Evolutionary conservation across 1,140 invertebrate species (phyloP).

Genomic region (Zaprionus africanus): DNA sequence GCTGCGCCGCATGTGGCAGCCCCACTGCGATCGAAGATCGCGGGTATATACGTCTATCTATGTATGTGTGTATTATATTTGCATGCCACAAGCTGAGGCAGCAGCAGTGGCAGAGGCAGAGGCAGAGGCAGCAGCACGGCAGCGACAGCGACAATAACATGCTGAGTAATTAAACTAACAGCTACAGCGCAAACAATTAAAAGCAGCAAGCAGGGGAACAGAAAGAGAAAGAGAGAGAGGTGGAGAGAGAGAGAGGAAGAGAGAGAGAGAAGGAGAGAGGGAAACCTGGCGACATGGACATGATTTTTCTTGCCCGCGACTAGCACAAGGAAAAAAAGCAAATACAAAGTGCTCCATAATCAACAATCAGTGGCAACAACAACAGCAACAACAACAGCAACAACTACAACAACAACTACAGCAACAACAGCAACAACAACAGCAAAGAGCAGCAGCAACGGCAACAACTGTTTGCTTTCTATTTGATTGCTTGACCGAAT

Average conservation of each 20-base stretch:
- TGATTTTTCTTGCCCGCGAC: constrained; percentile 18
- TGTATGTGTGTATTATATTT: constrained; percentile 28
- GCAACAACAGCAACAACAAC: constrained; percentile 7
- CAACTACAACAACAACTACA: constrained; percentile 12
- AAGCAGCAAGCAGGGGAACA: not conserved
- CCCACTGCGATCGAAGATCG: not conserved
- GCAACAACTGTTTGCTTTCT: constrained; percentile 56
- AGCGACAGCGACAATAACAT: constrained; percentile 40
- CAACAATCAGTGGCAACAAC: constrained; percentile 38
- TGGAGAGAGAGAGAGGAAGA: not conserved
- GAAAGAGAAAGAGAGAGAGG: not conserved
- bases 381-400: constrained; percentile 10
- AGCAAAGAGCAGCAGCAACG: constrained; percentile 16
- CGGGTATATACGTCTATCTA: not conserved
- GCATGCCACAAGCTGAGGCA: constrained; percentile 44
- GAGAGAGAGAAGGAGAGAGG: constrained; percentile 5
- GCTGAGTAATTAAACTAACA: constrained; percentile 73
- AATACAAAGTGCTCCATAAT: constrained; percentile 21
- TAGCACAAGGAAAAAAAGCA: not conserved
- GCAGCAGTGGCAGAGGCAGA: not conserved
- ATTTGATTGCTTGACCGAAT: constrained; percentile 53
- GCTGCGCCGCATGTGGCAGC: constrained; percentile 45
- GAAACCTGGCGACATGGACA: constrained; percentile 19
- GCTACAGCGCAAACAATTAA: constrained; percentile 37
- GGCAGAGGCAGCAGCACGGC: not conserved